Evolutionary conservation across 2,797 vertebrate genomes (phyloP).

Genomic region (Sebastes iracundus): DNA sequence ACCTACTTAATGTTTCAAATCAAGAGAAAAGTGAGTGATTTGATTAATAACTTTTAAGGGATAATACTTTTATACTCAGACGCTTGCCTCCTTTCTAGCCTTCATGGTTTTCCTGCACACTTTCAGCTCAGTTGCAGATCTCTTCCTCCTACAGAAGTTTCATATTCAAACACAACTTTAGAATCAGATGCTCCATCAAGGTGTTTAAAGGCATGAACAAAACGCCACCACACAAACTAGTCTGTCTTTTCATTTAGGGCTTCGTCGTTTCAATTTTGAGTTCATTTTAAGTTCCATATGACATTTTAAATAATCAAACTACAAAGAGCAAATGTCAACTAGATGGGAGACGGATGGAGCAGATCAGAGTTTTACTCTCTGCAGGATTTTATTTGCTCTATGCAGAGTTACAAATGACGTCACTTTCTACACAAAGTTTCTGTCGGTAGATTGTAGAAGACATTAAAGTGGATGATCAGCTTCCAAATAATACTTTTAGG

Average conservation of each 20-base stretch:
- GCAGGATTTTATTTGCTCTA: neutral
- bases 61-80: neutral
- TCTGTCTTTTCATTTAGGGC: neutral
- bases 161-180: neutral
- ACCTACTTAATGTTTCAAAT: neutral
- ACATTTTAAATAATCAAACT: neutral
- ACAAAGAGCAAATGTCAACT: neutral
- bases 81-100: neutral
- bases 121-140: neutral
- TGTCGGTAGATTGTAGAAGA: neutral
- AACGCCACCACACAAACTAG: neutral
- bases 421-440: neutral
- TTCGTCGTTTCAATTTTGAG: neutral
- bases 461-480: neutral
- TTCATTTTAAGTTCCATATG: neutral
- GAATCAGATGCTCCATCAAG: neutral
- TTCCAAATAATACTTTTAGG: neutral
- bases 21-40: neutral
- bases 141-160: neutral
- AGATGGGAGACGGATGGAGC: neutral
- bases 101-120: neutral
- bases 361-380: neutral
- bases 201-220: no score
- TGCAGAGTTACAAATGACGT: neutral
- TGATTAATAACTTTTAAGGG: neutral